These are phyloP conservation scores for Hemitrygon akajei DNA, from an alignment of 2,797 vertebrate species.

Conservation along the genomic window DNA sequence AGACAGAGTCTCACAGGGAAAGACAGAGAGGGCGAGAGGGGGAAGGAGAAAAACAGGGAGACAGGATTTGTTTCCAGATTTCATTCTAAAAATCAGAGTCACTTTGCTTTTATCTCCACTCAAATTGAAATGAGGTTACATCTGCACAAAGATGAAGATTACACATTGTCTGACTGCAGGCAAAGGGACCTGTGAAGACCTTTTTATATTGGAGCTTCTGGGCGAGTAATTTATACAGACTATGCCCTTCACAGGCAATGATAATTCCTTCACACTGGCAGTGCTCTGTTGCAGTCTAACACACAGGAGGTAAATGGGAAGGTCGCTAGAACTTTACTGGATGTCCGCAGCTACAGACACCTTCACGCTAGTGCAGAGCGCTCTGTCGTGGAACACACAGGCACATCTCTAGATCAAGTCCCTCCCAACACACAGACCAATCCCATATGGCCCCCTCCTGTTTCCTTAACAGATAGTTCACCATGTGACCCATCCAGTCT, in stretches of 20 bases:
- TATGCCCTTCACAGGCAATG: not conserved
- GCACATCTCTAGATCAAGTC: not conserved
- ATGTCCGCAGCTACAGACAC: not conserved
- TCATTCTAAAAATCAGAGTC: too few species aligned
- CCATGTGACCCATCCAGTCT: too few species aligned
- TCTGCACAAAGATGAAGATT: not conserved
- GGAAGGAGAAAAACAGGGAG: too few species aligned
- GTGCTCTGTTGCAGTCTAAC: not conserved
- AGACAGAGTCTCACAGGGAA: too few species aligned
- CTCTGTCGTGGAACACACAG: not conserved
- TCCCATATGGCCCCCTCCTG: too few species aligned
- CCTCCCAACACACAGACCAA: not conserved
- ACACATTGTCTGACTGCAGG: not conserved
- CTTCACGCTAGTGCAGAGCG: not conserved
- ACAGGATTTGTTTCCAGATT: too few species aligned
- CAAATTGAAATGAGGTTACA: too few species aligned
- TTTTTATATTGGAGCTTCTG: not conserved
- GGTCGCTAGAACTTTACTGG: not conserved
- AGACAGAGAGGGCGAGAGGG: too few species aligned
- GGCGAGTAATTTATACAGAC: not conserved
- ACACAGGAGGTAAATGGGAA: not conserved
- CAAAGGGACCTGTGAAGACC: not conserved
- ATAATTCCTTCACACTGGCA: not conserved
- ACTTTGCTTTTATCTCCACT: too few species aligned
- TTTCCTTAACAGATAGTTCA: too few species aligned